Conservation (phyloP, 2,113 vertebrate species). For the Brachirus orientalis region DNA sequence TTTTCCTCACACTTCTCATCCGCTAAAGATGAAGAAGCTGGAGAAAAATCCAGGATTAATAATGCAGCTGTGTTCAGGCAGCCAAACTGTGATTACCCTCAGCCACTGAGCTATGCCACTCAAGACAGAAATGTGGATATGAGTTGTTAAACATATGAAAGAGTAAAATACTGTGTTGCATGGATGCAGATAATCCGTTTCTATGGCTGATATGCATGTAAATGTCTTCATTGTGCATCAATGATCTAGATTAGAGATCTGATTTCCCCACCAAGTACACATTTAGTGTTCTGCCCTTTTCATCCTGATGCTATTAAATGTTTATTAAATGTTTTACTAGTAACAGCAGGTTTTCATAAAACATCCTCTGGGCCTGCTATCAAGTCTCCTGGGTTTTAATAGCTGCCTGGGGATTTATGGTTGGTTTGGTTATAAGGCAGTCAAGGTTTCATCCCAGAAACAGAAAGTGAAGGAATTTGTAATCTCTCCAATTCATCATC, state of each 20-base stretch:
- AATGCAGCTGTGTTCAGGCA: background rate
- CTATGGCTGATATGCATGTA: background rate
- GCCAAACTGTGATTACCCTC: background rate
- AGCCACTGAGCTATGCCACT: background rate
- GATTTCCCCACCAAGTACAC: background rate
- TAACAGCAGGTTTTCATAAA: slow-evolving; percentile 15
- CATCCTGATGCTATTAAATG: background rate
- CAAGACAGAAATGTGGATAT: background rate
- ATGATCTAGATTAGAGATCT: background rate
- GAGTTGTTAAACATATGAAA: background rate
- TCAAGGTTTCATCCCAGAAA: slow-evolving; percentile 37
- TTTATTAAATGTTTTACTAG: background rate
- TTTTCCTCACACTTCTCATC: slow-evolving; percentile 5
- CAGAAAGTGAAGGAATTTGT: slow-evolving; percentile 41
- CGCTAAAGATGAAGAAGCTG: slow-evolving; percentile 3
- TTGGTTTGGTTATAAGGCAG: slow-evolving; percentile 27
- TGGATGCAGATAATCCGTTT: background rate
- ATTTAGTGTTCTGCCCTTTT: background rate
- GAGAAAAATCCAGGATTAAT: background rate
- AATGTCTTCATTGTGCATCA: background rate
- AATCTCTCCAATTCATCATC: slow-evolving; percentile 57
- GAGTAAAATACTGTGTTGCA: background rate
- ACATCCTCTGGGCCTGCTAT: background rate
- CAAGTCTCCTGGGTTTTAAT: slow-evolving; percentile 25
- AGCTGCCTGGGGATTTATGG: slow-evolving; percentile 10